phyloP scores from a whole-genome alignment of 1,140 invertebrate species.

The Eupeodes corollae region DNA sequence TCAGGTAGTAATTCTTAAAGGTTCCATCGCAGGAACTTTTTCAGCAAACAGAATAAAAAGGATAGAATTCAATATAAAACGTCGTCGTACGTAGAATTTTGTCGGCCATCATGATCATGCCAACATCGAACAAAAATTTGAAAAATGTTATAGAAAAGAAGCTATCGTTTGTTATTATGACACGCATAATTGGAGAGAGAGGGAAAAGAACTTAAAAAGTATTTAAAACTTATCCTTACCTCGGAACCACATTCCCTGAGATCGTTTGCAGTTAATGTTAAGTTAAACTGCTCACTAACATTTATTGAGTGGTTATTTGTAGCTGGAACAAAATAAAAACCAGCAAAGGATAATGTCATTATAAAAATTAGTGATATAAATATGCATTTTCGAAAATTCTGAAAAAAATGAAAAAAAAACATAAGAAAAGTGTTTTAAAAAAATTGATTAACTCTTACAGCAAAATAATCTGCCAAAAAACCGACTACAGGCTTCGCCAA shows the following conservation, averaged over 20 bases:
- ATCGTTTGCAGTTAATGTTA: constrained; percentile 5
- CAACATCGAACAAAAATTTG: no score
- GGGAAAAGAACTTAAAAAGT: no score
- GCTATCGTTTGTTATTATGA: no score
- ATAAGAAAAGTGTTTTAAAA: not conserved
- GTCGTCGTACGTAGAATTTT: no score
- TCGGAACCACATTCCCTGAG: not conserved
- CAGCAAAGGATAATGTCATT: constrained; percentile 49
- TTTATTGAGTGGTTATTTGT: constrained; percentile 9
- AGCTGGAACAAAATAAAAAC: constrained; percentile 52
- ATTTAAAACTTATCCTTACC: not conserved
- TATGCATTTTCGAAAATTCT: constrained; percentile 52
- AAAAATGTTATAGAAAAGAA: no score
- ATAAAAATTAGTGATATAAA: constrained; percentile 51
- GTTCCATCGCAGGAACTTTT: no score
- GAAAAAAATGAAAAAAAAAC: constrained; percentile 17
- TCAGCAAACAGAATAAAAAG: no score
- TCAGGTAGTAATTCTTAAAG: no score
- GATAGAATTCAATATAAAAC: no score
- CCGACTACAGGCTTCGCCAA: constrained; percentile 62
- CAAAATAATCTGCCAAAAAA: constrained; percentile 54
- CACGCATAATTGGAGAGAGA: no score
- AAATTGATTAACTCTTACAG: constrained; percentile 17
- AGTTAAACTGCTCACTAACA: constrained; percentile 14
- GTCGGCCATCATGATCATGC: no score